Conservation (phyloP, 64 coral and sea anemone species). For the Hydrozoanthus tunicans region DNA sequence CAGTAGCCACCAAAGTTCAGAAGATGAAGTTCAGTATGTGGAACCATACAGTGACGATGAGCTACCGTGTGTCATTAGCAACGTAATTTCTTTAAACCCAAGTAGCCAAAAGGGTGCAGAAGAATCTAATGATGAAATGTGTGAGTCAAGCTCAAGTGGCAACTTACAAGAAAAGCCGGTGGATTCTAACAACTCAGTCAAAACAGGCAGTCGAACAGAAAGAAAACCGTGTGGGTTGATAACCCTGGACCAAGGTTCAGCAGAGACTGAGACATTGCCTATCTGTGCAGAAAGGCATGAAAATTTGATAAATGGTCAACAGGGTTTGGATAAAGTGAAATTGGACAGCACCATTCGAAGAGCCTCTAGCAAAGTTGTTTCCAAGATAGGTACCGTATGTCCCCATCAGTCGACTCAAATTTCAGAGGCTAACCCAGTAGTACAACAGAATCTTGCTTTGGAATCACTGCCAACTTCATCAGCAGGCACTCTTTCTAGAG, state of each 20-base stretch:
- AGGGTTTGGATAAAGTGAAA: background rate
- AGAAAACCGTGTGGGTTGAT: background rate
- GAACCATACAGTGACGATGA: conserved; percentile 4
- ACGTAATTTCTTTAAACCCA: conserved; percentile 41
- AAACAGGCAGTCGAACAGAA: background rate
- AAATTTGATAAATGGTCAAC: background rate
- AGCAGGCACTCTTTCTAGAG: background rate
- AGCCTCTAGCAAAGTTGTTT: background rate
- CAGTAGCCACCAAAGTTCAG: background rate
- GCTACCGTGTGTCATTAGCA: conserved; percentile 34
- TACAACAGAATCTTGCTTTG: background rate
- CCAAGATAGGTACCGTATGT: background rate
- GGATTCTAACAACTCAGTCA: background rate
- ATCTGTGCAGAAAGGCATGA: background rate
- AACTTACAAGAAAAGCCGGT: background rate
- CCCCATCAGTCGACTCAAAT: background rate
- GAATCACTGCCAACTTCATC: background rate
- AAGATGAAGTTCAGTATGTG: background rate
- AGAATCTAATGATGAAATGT: background rate
- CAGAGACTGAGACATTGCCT: background rate
- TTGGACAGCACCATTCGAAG: background rate
- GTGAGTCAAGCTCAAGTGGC: background rate
- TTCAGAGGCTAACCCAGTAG: background rate
- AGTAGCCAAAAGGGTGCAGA: background rate
- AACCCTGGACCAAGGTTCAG: background rate